Evolutionary conservation across 2,797 vertebrate species (phyloP).

Genomic region (Lithobates pipiens): DNA sequence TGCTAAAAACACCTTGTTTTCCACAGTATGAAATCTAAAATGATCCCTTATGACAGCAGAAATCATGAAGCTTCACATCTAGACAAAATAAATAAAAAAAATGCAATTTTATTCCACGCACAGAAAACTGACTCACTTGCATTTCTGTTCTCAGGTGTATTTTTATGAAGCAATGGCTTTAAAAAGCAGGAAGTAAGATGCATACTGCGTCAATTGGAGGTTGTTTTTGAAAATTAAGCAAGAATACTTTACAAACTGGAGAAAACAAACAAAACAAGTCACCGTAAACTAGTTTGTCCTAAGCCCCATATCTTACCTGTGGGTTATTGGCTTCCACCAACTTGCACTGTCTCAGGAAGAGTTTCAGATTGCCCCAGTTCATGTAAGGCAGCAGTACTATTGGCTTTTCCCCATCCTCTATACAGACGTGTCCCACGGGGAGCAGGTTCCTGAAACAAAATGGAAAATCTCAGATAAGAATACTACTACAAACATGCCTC

Average conservation of each 20-base stretch:
- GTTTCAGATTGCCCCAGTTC: constrained; percentile 98
- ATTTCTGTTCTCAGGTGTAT: no score
- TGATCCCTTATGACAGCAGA: background rate
- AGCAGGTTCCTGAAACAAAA: constrained; percentile 85
- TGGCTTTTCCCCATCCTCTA: constrained; percentile 96
- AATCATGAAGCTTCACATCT: background rate
- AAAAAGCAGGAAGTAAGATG: no score
- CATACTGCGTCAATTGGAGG: no score
- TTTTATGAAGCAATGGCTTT: no score
- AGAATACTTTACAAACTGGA: no score
- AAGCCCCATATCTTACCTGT: constrained; percentile 79
- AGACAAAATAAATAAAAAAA: background rate
- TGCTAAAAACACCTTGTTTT: background rate
- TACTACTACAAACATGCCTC: no score
- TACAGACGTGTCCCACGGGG: constrained; percentile 94
- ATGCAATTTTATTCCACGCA: background rate
- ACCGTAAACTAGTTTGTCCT: no score
- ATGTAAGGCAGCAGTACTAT: constrained; percentile 97
- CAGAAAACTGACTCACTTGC: no score
- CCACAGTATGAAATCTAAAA: background rate
- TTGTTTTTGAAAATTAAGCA: no score
- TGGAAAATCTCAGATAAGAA: background rate
- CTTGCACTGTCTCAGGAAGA: constrained; percentile 97
- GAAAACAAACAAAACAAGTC: no score
- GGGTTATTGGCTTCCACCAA: constrained; percentile 98